Percentiles rank a stretch among this genome's conserved stretches.
These are phyloP conservation scores for Pseudobourletiella spinata DNA, from an alignment of 1,140 invertebrate species.

Conservation along the genomic window DNA sequence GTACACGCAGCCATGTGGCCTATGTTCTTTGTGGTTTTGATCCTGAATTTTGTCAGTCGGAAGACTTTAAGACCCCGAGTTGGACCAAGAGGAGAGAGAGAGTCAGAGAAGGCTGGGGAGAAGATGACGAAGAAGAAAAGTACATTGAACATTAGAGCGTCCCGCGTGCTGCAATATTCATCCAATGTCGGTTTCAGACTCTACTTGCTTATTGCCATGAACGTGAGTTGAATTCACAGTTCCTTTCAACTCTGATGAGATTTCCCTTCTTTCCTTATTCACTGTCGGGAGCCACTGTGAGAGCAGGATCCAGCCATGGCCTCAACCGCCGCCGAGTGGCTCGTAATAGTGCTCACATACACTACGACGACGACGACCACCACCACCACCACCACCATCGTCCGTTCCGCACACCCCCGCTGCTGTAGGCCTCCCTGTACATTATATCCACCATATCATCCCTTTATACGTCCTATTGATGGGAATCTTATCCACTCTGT, in stretches of 20 bases:
- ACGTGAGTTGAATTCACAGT: conserved; percentile 36
- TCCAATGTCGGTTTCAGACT: conserved; percentile 35
- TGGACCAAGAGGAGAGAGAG: no score
- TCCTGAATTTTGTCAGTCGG: no score
- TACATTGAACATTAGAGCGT: conserved; percentile 32
- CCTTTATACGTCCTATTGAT: no score
- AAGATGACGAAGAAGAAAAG: conserved; percentile 24
- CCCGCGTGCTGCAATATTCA: conserved; percentile 36
- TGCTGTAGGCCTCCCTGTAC: no score
- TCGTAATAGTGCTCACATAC: neutral
- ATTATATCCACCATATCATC: no score
- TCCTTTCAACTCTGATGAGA: conserved; percentile 37
- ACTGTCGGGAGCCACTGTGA: neutral
- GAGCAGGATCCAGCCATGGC: neutral
- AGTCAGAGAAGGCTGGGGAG: no score
- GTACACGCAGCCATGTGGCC: no score
- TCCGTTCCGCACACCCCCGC: neutral
- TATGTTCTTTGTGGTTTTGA: no score
- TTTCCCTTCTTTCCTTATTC: conserved; percentile 21
- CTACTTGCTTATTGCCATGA: conserved; percentile 36
- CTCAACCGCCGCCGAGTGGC: neutral
- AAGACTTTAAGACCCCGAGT: no score
- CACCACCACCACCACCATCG: neutral
- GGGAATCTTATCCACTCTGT: no score
- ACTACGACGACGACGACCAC: neutral